Evolutionary conservation across 2,888 invertebrate species (phyloP).

Genomic region (Biston stratarius): DNA sequence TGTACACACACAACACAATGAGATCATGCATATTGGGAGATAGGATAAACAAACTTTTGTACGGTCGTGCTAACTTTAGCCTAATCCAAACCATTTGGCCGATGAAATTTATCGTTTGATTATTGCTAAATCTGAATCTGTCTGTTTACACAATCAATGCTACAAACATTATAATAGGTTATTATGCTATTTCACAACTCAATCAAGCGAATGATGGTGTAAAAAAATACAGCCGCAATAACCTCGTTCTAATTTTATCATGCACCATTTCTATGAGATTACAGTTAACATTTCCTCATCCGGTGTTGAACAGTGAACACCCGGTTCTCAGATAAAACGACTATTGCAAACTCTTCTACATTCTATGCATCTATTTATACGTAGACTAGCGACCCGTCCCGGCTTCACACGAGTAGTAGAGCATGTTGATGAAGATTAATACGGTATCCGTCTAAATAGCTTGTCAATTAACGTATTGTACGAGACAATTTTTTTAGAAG

Average conservation of each 20-base stretch:
- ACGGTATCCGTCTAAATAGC: too few species aligned
- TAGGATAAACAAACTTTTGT: conserved; percentile 39
- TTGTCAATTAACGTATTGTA: too few species aligned
- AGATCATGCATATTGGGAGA: conserved; percentile 60
- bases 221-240: conserved; percentile 15
- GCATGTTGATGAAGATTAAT: too few species aligned
- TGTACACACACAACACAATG: conserved; percentile 50
- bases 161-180: conserved; percentile 1
- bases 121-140: neutral
- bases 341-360: conserved; percentile 10
- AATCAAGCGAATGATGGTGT: conserved; percentile 10
- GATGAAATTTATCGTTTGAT: conserved; percentile 25
- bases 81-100: conserved; percentile 23
- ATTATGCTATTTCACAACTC: conserved; percentile 13
- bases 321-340: conserved; percentile 34
- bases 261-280: conserved; percentile 53
- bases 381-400: too few species aligned
- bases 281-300: conserved; percentile 63
- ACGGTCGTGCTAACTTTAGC: conserved; percentile 17
- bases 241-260: conserved; percentile 45
- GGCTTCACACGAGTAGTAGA: too few species aligned
- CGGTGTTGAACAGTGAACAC: conserved; percentile 43
- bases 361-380: conserved; percentile 4
- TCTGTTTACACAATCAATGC: conserved; percentile 6
- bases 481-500: too few species aligned